Conservation (phyloP, 2,888 invertebrate species). For the Morpho achilles region DNA sequence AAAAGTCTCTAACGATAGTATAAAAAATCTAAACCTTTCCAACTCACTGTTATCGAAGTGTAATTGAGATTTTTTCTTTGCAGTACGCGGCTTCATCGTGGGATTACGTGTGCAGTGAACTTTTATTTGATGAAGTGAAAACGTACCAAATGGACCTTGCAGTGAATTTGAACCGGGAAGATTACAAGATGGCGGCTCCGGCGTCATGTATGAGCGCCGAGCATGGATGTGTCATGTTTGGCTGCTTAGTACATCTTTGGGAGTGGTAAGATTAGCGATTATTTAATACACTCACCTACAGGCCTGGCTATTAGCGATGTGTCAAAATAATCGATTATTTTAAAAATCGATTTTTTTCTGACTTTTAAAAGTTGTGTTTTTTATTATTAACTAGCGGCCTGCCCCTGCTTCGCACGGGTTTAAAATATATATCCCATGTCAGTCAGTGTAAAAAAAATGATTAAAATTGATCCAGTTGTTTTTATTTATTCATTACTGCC, state of each 20-base stretch:
- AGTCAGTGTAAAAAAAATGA: too few relatives aligned
- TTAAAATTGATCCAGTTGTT: too few relatives aligned
- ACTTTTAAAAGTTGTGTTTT: too few relatives aligned
- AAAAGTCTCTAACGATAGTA: too few relatives aligned
- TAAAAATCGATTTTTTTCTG: too few relatives aligned
- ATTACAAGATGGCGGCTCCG: constrained; percentile 50
- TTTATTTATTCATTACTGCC: too few relatives aligned
- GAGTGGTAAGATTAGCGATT: constrained; percentile 58
- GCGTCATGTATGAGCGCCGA: constrained; percentile 68
- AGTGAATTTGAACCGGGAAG: constrained; percentile 30
- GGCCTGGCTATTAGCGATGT: neutral
- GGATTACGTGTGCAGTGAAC: constrained; percentile 1
- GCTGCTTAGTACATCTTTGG: constrained; percentile 71
- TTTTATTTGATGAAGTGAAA: constrained; percentile 25
- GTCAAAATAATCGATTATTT: too few relatives aligned
- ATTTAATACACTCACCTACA: constrained; percentile 4
- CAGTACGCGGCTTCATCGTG: neutral
- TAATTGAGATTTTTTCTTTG: constrained; percentile 3
- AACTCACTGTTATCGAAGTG: too few relatives aligned
- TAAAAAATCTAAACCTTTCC: too few relatives aligned
- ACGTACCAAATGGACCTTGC: constrained; percentile 34
- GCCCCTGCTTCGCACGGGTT: too few relatives aligned
- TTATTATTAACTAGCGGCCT: too few relatives aligned
- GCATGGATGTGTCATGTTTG: constrained; percentile 72
- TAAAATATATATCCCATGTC: too few relatives aligned